Conservation (phyloP, 2,888 invertebrate genomes). For the Rhamphomyia laevipes region DNA sequence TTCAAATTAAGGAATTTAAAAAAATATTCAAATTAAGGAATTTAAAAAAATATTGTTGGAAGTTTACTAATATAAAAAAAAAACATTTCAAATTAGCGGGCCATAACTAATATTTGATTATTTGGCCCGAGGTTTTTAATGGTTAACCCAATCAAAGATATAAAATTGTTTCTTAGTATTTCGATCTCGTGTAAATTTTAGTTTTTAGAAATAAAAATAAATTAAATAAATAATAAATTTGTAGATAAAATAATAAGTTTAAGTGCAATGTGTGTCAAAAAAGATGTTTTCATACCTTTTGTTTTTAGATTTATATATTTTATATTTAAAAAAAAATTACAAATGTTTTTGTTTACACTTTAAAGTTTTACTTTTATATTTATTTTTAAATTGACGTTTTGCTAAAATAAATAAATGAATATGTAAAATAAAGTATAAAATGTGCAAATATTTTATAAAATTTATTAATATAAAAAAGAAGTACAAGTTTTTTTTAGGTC, state of each 20-base stretch:
- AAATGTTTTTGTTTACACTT: conserved; percentile 7
- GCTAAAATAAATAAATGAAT: background rate
- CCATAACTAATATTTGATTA: too few species aligned
- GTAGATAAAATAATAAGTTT: conserved; percentile 7
- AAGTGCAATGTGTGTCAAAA: conserved; percentile 16
- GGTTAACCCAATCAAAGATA: too few species aligned
- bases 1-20: too few species aligned
- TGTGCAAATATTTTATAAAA: conserved; percentile 13
- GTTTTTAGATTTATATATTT: too few species aligned
- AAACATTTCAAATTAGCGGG: too few species aligned
- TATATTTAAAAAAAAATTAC: background rate
- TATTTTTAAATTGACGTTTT: conserved; percentile 2
- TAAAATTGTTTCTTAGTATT: too few species aligned
- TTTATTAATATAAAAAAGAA: too few species aligned
- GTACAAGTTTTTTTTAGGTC: too few species aligned
- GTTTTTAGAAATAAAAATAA: background rate
- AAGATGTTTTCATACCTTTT: conserved; percentile 15
- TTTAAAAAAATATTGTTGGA: too few species aligned
- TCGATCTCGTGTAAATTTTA: background rate
- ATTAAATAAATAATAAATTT: background rate
- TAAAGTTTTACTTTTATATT: conserved; percentile 3
- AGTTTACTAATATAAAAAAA: too few species aligned
- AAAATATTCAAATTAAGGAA: too few species aligned
- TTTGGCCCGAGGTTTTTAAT: too few species aligned
- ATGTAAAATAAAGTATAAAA: conserved; percentile 14